phyloP scores from a whole-genome alignment of 2,113 vertebrate species.

The Pelecanoides urinatrix region DNA sequence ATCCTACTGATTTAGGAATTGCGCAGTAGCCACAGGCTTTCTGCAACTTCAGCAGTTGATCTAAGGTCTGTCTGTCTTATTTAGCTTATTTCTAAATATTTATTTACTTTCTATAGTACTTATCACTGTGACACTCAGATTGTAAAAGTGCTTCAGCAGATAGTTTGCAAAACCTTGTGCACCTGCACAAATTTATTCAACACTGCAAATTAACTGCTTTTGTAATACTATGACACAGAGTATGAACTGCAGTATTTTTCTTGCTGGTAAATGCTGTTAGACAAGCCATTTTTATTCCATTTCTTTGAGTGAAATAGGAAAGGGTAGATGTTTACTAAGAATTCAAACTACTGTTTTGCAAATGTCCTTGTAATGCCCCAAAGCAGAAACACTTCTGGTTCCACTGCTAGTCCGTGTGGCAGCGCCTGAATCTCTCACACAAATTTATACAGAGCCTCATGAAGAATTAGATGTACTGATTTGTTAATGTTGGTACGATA shows the following conservation, averaged over 20 bases:
- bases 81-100: background rate
- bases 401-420: background rate
- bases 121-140: background rate
- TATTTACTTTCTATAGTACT: background rate
- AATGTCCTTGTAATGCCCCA: background rate
- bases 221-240: background rate
- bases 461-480: background rate
- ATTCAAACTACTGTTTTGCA: background rate
- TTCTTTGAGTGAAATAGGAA: background rate
- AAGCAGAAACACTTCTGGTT: background rate
- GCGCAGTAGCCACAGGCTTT: background rate
- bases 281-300: background rate
- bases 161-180: background rate
- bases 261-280: background rate
- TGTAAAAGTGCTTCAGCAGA: background rate
- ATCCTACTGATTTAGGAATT: background rate
- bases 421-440: background rate
- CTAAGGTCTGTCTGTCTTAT: background rate
- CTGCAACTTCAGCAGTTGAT: background rate
- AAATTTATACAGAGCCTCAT: background rate
- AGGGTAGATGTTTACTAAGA: background rate
- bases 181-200: background rate
- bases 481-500: background rate
- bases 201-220: background rate
- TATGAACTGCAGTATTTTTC: background rate